phyloP scores from a whole-genome alignment of 2,888 invertebrate genomes.

The Lithophane socia region DNA sequence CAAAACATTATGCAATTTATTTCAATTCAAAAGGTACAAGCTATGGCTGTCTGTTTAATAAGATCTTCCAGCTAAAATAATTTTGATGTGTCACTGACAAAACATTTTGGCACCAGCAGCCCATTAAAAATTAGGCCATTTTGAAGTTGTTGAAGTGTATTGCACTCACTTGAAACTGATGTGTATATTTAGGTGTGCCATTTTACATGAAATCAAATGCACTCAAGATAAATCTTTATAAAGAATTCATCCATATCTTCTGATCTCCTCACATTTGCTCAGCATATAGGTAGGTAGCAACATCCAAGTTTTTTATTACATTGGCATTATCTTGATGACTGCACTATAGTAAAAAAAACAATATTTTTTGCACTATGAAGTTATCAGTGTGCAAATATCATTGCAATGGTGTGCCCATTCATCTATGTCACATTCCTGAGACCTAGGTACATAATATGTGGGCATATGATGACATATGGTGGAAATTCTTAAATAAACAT shows the following conservation, averaged over 20 bases:
- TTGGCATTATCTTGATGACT: constrained; percentile 11
- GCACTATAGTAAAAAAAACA: neutral
- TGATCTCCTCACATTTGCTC: neutral
- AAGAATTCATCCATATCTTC: neutral
- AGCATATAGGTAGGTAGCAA: neutral
- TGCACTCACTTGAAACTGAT: constrained; percentile 31
- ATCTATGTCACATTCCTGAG: constrained; percentile 12
- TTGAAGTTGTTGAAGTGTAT: constrained; percentile 45
- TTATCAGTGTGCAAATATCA: constrained; percentile 33
- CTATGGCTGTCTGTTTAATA: constrained; percentile 19
- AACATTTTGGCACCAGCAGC: constrained; percentile 68
- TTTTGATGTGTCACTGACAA: constrained; percentile 59
- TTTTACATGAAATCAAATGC: constrained; percentile 5
- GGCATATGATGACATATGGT: neutral
- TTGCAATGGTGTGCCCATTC: constrained; percentile 10
- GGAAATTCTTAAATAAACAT: constrained; percentile 14
- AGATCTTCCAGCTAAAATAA: constrained; percentile 41
- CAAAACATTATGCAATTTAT: constrained; percentile 1
- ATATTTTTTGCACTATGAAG: neutral
- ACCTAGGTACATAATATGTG: constrained; percentile 12
- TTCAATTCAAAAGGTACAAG: constrained; percentile 15
- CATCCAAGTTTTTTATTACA: neutral
- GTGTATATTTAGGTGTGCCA: constrained; percentile 11
- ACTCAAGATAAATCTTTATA: neutral
- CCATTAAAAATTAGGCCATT: constrained; percentile 66